phyloP scores from a whole-genome alignment of 2,888 invertebrate species.

The Frankliniella intonsa region DNA sequence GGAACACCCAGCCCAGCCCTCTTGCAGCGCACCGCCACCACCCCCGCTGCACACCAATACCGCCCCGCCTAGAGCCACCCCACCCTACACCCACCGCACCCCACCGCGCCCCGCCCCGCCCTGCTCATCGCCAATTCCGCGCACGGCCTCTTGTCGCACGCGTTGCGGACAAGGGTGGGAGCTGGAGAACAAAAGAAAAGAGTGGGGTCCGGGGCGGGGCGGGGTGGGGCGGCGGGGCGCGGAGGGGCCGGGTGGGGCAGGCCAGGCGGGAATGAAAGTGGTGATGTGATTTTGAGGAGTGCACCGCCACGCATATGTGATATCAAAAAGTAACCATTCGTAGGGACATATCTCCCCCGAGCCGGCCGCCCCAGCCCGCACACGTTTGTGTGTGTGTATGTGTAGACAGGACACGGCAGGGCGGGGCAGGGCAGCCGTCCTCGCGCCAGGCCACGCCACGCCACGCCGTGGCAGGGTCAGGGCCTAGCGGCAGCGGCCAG shows the following conservation, averaged over 20 bases:
- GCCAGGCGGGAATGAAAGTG: conserved; percentile 1
- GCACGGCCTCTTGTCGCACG: conserved; percentile 5
- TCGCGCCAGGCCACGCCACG: neutral
- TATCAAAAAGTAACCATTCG: neutral
- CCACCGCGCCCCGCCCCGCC: neutral
- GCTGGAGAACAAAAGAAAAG: neutral
- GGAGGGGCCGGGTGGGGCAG: neutral
- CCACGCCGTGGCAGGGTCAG: neutral
- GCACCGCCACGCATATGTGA: neutral
- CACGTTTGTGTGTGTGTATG: neutral
- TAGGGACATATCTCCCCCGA: too few species aligned
- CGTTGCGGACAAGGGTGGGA: neutral
- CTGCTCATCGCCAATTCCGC: neutral
- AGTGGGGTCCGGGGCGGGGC: neutral
- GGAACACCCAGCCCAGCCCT: neutral
- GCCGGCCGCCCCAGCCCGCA: too few species aligned
- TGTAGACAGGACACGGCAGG: neutral
- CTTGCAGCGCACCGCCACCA: neutral
- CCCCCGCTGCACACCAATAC: neutral
- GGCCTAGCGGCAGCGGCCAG: neutral
- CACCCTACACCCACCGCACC: neutral
- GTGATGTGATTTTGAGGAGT: conserved; percentile 10
- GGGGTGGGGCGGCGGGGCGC: neutral
- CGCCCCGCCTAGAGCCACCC: neutral
- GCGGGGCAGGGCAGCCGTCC: neutral